Conservation (phyloP, 2,113 vertebrate species). For the Rafetus swinhoei region DNA sequence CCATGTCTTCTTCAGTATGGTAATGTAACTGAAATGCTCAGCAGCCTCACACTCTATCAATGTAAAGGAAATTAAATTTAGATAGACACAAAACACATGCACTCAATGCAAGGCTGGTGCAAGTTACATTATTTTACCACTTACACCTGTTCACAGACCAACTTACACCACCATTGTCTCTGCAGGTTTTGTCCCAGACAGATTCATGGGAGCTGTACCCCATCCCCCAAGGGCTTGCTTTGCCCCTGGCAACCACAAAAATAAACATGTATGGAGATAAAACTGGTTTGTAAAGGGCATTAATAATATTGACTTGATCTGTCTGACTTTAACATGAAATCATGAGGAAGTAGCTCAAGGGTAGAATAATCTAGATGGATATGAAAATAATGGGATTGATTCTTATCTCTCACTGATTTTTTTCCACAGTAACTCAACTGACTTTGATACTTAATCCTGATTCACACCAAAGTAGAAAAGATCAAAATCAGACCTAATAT, state of each 20-base stretch:
- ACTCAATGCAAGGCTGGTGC: neutral
- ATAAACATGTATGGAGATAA: slow-evolving; percentile 4
- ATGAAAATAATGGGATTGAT: neutral
- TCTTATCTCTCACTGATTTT: neutral
- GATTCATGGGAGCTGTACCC: neutral
- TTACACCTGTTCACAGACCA: neutral
- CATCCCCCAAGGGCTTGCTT: neutral
- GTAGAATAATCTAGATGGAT: neutral
- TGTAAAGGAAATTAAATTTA: neutral
- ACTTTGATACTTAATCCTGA: neutral
- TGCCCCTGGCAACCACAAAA: neutral
- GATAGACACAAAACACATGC: neutral
- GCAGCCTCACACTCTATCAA: neutral
- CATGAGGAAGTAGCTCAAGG: neutral
- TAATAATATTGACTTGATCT: neutral
- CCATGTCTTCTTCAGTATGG: neutral
- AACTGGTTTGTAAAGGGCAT: neutral
- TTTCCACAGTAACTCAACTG: neutral
- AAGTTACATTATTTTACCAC: neutral
- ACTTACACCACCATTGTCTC: neutral
- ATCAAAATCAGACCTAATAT: neutral
- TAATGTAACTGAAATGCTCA: neutral
- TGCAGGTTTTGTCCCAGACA: neutral
- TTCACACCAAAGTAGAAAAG: neutral
- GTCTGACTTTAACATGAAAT: neutral